Evolutionary conservation across 2,113 vertebrate genomes (phyloP), one percentile per base, ranked within the genome.

Genomic region (Phoenicopterus ruber): DNA sequence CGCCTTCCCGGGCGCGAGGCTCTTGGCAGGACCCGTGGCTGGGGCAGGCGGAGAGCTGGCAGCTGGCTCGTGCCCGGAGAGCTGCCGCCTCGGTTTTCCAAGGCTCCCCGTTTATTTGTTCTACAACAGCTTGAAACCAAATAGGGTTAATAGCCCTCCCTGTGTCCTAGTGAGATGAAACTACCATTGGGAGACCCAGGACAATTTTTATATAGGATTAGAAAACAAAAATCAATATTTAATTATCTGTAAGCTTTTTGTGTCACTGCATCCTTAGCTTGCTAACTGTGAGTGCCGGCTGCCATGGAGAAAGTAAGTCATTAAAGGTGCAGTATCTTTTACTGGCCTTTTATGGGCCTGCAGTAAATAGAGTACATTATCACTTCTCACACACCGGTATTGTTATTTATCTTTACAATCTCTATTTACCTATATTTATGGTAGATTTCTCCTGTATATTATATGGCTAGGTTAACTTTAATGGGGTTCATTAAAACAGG

Each of bases 191-290:
- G 99, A 99, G 99, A 99, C 99, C 99, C 99, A 99, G 99, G 98
- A 99, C 99, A 99, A 99, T 99, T 99, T 99, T 99, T 99, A 99
- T 99, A 99, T 99, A 98, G 99, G 99, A 99, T 99, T 99, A 99
- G 99, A 99, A 99, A 99, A 99, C 99, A 99, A 99, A 99, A 99
- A 99, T 99, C 99, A 99, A 99, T 99, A 99, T 99, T 99, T 99
- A 99, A 99, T 99, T 99, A 99, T 99, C 99, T 99, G 99, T 99
- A 99, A 99, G 99, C 99, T 99, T 99, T 99, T 99, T 99, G 99
- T 99, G 99, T 99, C 99, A 98, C 99, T 99, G 99, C 99, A 99
- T 99, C 99, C 99, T 99, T 99, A 99, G 99, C 98, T 98, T 98
- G 98, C 98, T 98, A 98, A 99, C 99, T 97, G 98, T 98, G 97